Base-by-base conservation (phyloP, 2,888 invertebrate species). In the Teleogryllus oceanicus region DNA sequence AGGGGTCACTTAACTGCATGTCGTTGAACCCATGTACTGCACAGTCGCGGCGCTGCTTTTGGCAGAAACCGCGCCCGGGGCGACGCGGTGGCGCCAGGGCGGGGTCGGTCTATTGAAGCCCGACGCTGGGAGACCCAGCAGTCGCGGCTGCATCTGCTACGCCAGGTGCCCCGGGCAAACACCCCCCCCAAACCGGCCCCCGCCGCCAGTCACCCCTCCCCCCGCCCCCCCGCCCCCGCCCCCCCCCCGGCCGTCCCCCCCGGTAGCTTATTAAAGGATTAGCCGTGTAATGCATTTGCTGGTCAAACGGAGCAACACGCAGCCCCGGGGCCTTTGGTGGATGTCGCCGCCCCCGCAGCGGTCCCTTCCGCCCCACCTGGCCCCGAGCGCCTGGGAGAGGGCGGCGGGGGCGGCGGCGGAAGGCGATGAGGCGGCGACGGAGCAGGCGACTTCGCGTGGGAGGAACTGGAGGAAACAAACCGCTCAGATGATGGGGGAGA, bases 241-340 rank as follows among this genome's bases (percentile, higher is more conserved):
- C 16, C n/a, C 13, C 62, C 62, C 62, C 62, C 62, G 62, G n/a
- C n/a, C n/a, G n/a, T n/a, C n/a, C n/a, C n/a, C 62, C 16, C 62
- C 4, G n/a, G 8, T n/a, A 62, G 62, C 62, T 62, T 62, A 62
- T 62, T 62, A 62, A 62, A 62, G 62, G 62, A 62, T 62, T 62
- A 62, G 62, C 62, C 62, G 62, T 62, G 62, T 62, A 62, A 62
- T 62, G 62, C 62, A 62, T 62, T 62, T 62, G 62, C 62, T 62
- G 62, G 62, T 62, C 62, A 62, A 62, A 62, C 62, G 62, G 62
- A 62, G 62, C 62, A 62, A 62, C 62, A 62, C 62, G 62, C 37
- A 37, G n/a, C 62, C 62, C 62, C 3, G 62, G 62, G 62, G 11
- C 62, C 62, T 13, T 18, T n/a, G n/a, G n/a, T 13, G n/a, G n/a